Percentiles rank a stretch among this genome's conserved stretches.
Evolutionary conservation across 2,888 invertebrate species (phyloP).

Genomic region (Conus canariensis): DNA sequence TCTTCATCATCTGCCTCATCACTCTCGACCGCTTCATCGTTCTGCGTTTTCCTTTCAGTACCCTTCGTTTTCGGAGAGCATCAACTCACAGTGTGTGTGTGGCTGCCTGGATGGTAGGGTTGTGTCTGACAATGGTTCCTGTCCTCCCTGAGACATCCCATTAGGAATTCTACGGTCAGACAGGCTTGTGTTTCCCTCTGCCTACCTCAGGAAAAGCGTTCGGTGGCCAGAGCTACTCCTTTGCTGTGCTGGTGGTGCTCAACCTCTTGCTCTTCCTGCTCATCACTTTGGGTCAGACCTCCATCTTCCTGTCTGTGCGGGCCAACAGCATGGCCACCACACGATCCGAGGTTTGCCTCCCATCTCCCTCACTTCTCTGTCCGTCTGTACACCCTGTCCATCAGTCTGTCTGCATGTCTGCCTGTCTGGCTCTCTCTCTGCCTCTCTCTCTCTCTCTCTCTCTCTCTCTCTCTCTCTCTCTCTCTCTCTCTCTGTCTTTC

Average conservation of each 20-base stretch:
- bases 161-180: constrained; percentile 7
- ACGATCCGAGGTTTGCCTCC: too few relatives aligned
- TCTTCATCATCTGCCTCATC: constrained; percentile 25
- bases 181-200: not conserved
- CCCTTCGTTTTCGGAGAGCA: not conserved
- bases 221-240: not conserved
- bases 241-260: not conserved
- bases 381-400: too few relatives aligned
- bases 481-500: too few relatives aligned
- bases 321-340: not conserved
- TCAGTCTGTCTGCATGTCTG: too few relatives aligned
- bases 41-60: constrained; percentile 18
- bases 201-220: not conserved
- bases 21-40: constrained; percentile 23
- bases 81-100: not conserved
- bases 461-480: too few relatives aligned
- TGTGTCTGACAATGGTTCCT: not conserved
- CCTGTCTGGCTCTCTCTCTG: too few relatives aligned
- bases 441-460: too few relatives aligned
- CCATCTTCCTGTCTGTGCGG: not conserved
- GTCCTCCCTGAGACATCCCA: not conserved
- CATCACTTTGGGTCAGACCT: not conserved
- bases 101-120: not conserved
- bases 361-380: too few relatives aligned
- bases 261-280: not conserved